These are phyloP conservation scores for Xanthia togata DNA, from an alignment of 2,888 invertebrate species.

Conservation along the genomic window DNA sequence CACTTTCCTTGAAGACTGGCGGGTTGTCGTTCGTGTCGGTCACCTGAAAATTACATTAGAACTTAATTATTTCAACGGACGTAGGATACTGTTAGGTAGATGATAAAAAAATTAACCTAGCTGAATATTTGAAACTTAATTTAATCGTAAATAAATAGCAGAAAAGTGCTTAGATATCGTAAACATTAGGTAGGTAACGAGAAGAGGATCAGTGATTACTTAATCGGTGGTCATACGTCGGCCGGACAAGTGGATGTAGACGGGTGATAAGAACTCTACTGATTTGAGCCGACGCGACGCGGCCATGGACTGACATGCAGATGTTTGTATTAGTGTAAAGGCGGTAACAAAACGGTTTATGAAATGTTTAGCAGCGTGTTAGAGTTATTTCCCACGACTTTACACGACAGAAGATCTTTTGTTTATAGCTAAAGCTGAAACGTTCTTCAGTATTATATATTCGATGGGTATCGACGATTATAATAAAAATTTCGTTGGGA, in stretches of 20 bases:
- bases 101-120: conserved; percentile 25
- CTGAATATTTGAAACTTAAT: conserved; percentile 42
- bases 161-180: conserved; percentile 58
- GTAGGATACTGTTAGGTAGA: not conserved
- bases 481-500: not conserved
- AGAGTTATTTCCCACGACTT: conserved; percentile 9
- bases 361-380: not conserved
- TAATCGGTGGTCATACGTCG: conserved; percentile 76
- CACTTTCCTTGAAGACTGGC: conserved; percentile 95
- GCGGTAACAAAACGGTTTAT: conserved; percentile 38
- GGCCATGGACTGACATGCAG: conserved; percentile 72
- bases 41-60: conserved; percentile 91
- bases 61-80: not conserved
- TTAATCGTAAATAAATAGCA: conserved; percentile 49
- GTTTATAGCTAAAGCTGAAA: not conserved
- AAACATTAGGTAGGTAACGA: conserved; percentile 59
- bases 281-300: conserved; percentile 77
- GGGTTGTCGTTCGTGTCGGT: conserved; percentile 99
- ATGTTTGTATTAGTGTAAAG: conserved; percentile 64
- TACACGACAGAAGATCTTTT: not conserved
- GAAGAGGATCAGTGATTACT: conserved; percentile 74
- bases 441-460: not conserved
- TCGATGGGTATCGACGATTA: not conserved
- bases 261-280: conserved; percentile 78
- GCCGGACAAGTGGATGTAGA: conserved; percentile 75